Percentiles rank a stretch among this genome's conserved stretches.
Conservation (phyloP, 2,797 vertebrate genomes). For the Acanthornis magna region DNA sequence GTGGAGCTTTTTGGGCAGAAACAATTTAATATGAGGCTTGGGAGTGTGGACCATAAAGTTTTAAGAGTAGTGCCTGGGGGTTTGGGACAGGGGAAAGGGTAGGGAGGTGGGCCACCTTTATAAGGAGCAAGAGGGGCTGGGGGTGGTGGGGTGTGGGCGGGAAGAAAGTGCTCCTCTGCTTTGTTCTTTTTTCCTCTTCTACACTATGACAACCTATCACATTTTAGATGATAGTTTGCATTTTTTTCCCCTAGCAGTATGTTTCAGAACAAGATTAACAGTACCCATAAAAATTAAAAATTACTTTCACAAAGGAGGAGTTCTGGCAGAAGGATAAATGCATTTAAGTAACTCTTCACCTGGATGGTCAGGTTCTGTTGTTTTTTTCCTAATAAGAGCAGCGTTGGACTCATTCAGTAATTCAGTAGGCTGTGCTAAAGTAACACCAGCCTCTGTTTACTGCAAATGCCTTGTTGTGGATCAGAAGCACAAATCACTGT, state of each 20-base stretch:
- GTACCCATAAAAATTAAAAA: constrained; percentile 2
- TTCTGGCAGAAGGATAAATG: not conserved
- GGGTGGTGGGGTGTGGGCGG: too few relatives aligned
- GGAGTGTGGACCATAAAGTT: not conserved
- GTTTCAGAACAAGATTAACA: not conserved
- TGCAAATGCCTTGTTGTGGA: not conserved
- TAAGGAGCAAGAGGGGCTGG: not conserved
- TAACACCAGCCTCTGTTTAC: not conserved
- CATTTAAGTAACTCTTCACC: not conserved
- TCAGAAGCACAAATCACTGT: not conserved
- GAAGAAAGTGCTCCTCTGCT: not conserved
- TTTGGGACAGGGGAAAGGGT: not conserved
- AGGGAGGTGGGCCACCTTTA: not conserved
- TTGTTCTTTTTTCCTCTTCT: not conserved
- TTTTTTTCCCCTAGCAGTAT: not conserved
- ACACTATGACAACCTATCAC: not conserved
- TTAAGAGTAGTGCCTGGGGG: not conserved
- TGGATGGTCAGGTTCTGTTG: not conserved
- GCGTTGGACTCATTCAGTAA: not conserved
- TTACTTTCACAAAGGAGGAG: not conserved
- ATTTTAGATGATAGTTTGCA: not conserved
- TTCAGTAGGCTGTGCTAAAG: not conserved
- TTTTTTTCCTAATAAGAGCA: not conserved
- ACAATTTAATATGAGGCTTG: not conserved
- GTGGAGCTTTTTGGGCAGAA: not conserved